These are phyloP conservation scores for Bagarius yarrelli DNA, from an alignment of 2,113 vertebrate species.

Conservation along the genomic window DNA sequence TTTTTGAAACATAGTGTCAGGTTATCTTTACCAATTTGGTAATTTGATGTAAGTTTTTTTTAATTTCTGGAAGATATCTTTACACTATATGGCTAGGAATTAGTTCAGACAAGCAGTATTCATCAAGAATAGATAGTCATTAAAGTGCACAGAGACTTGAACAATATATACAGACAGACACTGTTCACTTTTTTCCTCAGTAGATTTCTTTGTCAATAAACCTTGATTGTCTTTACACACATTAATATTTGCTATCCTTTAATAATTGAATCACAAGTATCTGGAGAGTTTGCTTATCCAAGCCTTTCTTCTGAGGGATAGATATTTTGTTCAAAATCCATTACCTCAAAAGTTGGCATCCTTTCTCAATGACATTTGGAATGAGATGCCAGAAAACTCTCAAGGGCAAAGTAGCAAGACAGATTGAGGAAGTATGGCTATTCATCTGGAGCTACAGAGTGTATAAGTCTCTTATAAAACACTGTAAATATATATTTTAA, in stretches of 20 bases:
- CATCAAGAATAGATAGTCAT: conserved; percentile 2
- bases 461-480: conserved; percentile 16
- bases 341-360: conserved; percentile 43
- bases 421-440: conserved; percentile 7
- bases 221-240: conserved; percentile 40
- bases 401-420: conserved; percentile 43
- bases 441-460: conserved; percentile 31
- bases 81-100: not conserved
- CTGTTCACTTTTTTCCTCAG: conserved; percentile 24
- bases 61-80: not conserved
- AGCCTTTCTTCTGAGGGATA: conserved; percentile 39
- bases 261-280: conserved; percentile 47
- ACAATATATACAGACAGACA: conserved; percentile 24
- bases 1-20: conserved; percentile 18
- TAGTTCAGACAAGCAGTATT: conserved; percentile 22
- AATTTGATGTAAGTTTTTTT: not conserved
- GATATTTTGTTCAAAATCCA: conserved; percentile 41
- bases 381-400: conserved; percentile 46
- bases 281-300: conserved; percentile 17
- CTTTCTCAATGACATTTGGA: conserved; percentile 44
- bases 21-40: conserved; percentile 7
- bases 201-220: conserved; percentile 30
- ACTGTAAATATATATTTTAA: not conserved
- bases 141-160: not conserved
- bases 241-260: conserved; percentile 38